Conservation (phyloP, 2,113 vertebrate genomes). For the Varanus komodoensis region DNA sequence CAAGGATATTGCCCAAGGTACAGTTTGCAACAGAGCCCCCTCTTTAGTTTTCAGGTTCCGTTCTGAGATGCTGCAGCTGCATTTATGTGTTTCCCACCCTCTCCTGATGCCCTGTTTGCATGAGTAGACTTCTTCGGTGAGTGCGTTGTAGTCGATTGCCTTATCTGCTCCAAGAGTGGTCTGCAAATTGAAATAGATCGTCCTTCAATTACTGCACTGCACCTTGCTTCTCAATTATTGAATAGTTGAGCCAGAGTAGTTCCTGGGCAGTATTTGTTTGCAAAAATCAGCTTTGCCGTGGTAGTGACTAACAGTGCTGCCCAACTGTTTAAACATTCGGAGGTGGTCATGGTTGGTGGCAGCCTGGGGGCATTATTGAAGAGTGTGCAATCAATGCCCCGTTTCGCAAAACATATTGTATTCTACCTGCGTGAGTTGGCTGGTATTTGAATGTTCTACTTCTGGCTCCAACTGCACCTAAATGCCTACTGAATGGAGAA, state of each 20-base stretch:
- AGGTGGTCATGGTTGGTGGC: background rate
- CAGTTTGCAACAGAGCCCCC: background rate
- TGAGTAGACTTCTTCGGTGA: background rate
- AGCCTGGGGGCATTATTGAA: background rate
- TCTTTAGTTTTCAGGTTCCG: background rate
- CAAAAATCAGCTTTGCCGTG: background rate
- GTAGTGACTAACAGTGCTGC: background rate
- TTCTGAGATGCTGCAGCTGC: background rate
- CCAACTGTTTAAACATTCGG: background rate
- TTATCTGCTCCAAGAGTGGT: background rate
- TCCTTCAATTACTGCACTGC: background rate
- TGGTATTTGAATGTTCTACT: too few relatives aligned
- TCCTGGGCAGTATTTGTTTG: background rate
- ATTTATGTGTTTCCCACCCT: background rate
- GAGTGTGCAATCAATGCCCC: background rate
- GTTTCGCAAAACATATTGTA: too few relatives aligned
- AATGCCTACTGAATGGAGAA: background rate
- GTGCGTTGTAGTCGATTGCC: background rate
- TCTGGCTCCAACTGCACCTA: background rate
- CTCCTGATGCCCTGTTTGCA: background rate
- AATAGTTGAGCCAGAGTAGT: background rate
- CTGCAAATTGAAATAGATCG: background rate
- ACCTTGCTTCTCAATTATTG: background rate
- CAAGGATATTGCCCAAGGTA: too few relatives aligned
- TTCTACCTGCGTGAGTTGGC: too few relatives aligned